Evolutionary conservation across 2,888 invertebrate species (phyloP), one percentile per base, ranked within the genome.

Genomic region (Erebia epiphron): DNA sequence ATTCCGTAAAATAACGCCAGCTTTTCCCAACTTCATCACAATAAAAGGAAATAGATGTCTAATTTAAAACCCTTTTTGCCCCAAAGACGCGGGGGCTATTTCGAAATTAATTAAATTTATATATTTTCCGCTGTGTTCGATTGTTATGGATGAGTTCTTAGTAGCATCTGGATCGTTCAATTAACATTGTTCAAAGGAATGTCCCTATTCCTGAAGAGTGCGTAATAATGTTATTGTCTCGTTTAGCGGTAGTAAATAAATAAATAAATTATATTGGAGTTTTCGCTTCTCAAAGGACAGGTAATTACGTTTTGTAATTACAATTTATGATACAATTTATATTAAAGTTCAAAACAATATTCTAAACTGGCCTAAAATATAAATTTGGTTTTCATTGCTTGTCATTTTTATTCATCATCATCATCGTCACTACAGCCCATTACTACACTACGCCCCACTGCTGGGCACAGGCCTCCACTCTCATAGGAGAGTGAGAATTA

Each of bases 91-190:
- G 46, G 60, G 26, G 50, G 58, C 60, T 65, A 43, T 65, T 71
- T 50, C 57, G 57, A 67, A 68, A 73, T 73, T 69, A 74, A 72
- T 70, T 72, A 73, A 68, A 70, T 69, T 18, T 71, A 68, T 68
- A 52, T 64, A 68, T 73, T 73, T 62, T 64, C 43, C 56, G 58
- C 61, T 65, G 64, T 43, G 64, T 61, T 67, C 64, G 64, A 61
- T 67, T 61, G 69, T 69, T 78, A 80, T 79, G 81, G 81, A 83
- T 79, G 80, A 81, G 79, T 80, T 76, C 78, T 77, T 76, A 73
- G 80, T 73, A 72, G 77, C 84, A 79, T 80, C 82, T 82, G 82
- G 81, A 78, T 78, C 76, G 76, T 76, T 76, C 80, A 85, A 84
- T 84, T 84, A 83, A 82, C 79, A 76, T 79, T 76, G 73, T 75